Evolutionary conservation across 2,797 vertebrate genomes (phyloP).

Genomic region (Garrulus glandarius): DNA sequence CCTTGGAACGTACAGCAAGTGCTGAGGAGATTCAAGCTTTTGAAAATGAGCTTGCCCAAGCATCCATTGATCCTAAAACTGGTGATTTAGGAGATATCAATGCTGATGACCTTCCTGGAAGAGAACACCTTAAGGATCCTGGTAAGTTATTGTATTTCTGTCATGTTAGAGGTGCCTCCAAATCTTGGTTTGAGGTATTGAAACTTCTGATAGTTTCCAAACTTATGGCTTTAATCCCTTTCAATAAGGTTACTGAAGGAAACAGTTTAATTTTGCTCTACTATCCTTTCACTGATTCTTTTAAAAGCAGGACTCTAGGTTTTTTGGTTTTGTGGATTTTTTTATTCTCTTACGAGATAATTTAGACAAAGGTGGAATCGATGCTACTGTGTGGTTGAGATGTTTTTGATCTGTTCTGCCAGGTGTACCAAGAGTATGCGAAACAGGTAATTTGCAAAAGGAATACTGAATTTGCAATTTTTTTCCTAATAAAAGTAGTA

Average conservation of each 20-base stretch:
- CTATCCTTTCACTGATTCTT: background rate
- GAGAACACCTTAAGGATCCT: slow-evolving; percentile 89
- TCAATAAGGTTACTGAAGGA: background rate
- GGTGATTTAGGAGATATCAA: slow-evolving; percentile 94
- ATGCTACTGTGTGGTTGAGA: background rate
- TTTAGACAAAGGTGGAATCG: background rate
- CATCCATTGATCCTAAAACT: slow-evolving; percentile 92
- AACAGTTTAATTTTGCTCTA: background rate
- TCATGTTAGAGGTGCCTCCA: background rate
- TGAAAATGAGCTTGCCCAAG: slow-evolving; percentile 92
- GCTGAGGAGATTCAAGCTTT: slow-evolving; percentile 88
- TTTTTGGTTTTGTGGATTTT: background rate
- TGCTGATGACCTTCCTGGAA: slow-evolving; percentile 90
- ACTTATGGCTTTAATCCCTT: background rate
- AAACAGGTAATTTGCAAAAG: background rate
- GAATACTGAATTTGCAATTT: background rate
- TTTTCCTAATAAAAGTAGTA: background rate
- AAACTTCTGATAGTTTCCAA: background rate
- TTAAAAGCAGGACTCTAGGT: background rate
- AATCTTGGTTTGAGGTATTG: background rate
- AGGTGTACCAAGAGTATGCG: background rate
- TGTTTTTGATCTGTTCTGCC: background rate
- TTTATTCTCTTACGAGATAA: background rate
- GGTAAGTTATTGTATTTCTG: slow-evolving; percentile 71
- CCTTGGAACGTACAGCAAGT: slow-evolving; percentile 85